A percentile compares a stretch with the other conserved stretches of the same genome.
phyloP scores from a whole-genome alignment of 1,140 invertebrate genomes.

The Heliconius eleuchia region DNA sequence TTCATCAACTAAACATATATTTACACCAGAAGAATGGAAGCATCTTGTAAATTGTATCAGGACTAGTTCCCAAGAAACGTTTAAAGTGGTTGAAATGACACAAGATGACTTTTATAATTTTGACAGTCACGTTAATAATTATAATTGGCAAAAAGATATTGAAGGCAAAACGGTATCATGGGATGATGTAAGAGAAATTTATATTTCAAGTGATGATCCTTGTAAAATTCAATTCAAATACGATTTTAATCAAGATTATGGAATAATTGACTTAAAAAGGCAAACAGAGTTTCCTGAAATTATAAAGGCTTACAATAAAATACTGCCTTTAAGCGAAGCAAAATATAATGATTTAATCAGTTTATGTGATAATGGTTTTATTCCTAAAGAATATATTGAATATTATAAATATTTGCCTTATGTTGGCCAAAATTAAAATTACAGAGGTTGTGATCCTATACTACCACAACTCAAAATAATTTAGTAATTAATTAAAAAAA shows the following conservation, averaged over 20 bases:
- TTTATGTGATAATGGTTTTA: constrained; percentile 14
- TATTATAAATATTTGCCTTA: constrained; percentile 2
- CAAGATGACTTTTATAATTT: constrained; percentile 20
- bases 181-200: neutral
- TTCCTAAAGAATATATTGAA: constrained; percentile 3
- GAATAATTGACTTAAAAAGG: neutral
- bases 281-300: neutral
- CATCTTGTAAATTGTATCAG: neutral
- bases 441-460: neutral
- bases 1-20: constrained; percentile 17
- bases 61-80: neutral
- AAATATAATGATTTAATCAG: constrained; percentile 14
- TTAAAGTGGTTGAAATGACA: constrained; percentile 13
- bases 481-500: neutral
- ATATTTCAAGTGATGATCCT: constrained; percentile 8
- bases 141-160: constrained; percentile 10
- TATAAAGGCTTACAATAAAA: constrained; percentile 4
- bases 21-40: constrained; percentile 12
- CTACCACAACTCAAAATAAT: neutral
- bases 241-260: constrained; percentile 11
- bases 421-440: neutral
- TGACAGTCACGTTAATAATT: neutral
- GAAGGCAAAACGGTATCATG: neutral
- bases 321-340: neutral
- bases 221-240: constrained; percentile 11